A percentile compares a stretch with the other conserved stretches of the same genome.
phyloP scores from a whole-genome alignment of 2,888 invertebrate species.

The Cephalotes varians region DNA sequence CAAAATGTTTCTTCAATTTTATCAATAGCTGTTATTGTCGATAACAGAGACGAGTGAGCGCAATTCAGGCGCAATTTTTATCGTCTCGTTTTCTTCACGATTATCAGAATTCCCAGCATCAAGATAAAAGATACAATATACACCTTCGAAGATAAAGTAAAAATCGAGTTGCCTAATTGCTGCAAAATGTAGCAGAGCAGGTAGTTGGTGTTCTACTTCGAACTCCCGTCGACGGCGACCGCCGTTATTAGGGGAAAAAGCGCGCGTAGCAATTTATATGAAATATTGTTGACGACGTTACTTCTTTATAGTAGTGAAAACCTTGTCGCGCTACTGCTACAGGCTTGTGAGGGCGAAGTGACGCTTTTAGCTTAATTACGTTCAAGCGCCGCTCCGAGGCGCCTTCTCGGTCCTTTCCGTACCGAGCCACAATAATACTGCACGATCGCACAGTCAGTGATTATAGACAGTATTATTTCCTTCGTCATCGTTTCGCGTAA shows the following conservation, averaged over 20 bases:
- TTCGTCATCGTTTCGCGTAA: constrained; percentile 35
- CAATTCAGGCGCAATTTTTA: not conserved
- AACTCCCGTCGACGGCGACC: constrained; percentile 18
- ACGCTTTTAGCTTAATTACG: constrained; percentile 56
- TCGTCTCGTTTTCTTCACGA: not conserved
- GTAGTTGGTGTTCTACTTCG: constrained; percentile 31
- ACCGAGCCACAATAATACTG: constrained; percentile 50
- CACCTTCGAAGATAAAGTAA: constrained; percentile 15
- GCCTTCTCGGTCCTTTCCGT: constrained; percentile 36
- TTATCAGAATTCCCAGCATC: not conserved
- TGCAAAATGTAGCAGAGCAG: constrained; percentile 10
- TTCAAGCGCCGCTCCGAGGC: constrained; percentile 39
- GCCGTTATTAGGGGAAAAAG: constrained; percentile 52
- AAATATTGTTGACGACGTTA: constrained; percentile 53
- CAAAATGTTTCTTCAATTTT: not conserved
- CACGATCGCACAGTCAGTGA: constrained; percentile 36
- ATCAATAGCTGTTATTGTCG: not conserved
- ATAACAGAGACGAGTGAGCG: not conserved
- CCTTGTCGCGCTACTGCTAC: constrained; percentile 46
- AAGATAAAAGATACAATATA: not conserved
- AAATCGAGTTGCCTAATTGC: constrained; percentile 45
- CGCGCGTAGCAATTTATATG: constrained; percentile 55
- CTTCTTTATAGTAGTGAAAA: constrained; percentile 54
- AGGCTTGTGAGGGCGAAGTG: constrained; percentile 46
- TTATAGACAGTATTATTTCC: constrained; percentile 45